Evolutionary conservation across 2,888 invertebrate genomes (phyloP).

Genomic region (Drosophila recens): DNA sequence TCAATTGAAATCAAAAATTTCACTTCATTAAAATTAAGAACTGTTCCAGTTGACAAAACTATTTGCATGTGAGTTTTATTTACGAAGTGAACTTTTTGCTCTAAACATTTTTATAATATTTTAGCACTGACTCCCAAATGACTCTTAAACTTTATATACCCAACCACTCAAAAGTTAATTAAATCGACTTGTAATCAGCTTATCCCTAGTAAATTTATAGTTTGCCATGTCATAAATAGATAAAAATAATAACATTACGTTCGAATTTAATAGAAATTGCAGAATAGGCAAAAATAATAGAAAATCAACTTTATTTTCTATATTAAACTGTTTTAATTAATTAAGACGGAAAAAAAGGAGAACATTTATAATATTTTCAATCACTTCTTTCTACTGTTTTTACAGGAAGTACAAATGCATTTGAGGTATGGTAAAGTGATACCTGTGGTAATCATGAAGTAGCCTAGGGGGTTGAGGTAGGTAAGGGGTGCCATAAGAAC

Average conservation of each 20-base stretch:
- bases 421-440: constrained; percentile 21
- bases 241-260: too few species aligned
- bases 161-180: constrained; percentile 40
- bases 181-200: constrained; percentile 72
- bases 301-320: neutral
- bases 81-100: constrained; percentile 15
- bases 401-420: neutral
- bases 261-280: constrained; percentile 43
- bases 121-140: neutral
- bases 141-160: constrained; percentile 4
- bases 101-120: constrained; percentile 19
- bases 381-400: neutral
- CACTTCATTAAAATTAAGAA: constrained; percentile 50
- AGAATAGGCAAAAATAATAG: constrained; percentile 9
- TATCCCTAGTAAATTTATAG: constrained; percentile 63
- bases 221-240: constrained; percentile 2
- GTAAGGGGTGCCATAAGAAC: too few species aligned
- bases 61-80: constrained; percentile 45
- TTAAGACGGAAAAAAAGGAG: neutral
- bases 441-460: constrained; percentile 16
- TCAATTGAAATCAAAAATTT: constrained; percentile 81
- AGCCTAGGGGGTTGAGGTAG: constrained; percentile 12
- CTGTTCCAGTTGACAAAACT: constrained; percentile 28
- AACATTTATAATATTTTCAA: neutral
- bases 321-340: neutral